Conservation (phyloP, 2,797 vertebrate genomes). For the Parauchenoglanis punctatus region DNA sequence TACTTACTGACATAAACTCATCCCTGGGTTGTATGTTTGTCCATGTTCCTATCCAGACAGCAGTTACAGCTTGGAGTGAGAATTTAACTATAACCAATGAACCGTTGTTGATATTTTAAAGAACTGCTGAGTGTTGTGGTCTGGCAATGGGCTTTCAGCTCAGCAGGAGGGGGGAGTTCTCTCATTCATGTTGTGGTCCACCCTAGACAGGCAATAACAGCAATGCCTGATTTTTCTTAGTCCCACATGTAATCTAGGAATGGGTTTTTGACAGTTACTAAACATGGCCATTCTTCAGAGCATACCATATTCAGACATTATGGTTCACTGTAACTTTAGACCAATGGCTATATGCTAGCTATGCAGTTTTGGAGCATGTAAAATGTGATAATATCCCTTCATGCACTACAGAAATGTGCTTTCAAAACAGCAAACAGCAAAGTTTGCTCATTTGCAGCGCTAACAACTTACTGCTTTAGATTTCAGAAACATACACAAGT, state of each 20-base stretch:
- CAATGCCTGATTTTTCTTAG: background rate
- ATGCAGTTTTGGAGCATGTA: slow-evolving; percentile 4
- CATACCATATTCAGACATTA: slow-evolving; percentile 44
- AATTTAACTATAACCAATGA: background rate
- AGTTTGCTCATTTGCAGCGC: slow-evolving; percentile 13
- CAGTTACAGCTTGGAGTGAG: background rate
- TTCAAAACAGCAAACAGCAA: background rate
- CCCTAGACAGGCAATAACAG: background rate
- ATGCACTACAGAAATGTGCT: background rate
- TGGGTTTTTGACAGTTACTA: slow-evolving; percentile 33
- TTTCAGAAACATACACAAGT: background rate
- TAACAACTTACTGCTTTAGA: slow-evolving; percentile 23
- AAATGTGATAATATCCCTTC: slow-evolving; percentile 2
- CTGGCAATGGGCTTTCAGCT: background rate
- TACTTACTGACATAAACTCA: background rate
- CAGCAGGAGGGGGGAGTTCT: background rate
- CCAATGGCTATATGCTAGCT: slow-evolving; percentile 14
- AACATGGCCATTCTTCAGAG: slow-evolving; percentile 36
- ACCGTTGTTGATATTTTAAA: background rate
- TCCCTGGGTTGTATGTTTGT: background rate
- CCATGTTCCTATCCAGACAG: background rate
- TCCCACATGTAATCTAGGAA: slow-evolving; percentile 53
- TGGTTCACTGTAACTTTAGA: slow-evolving; percentile 39
- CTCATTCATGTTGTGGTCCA: background rate
- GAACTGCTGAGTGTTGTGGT: background rate